Evolutionary conservation across 2,888 invertebrate species (phyloP).

Genomic region (Bugulina stolonifera): DNA sequence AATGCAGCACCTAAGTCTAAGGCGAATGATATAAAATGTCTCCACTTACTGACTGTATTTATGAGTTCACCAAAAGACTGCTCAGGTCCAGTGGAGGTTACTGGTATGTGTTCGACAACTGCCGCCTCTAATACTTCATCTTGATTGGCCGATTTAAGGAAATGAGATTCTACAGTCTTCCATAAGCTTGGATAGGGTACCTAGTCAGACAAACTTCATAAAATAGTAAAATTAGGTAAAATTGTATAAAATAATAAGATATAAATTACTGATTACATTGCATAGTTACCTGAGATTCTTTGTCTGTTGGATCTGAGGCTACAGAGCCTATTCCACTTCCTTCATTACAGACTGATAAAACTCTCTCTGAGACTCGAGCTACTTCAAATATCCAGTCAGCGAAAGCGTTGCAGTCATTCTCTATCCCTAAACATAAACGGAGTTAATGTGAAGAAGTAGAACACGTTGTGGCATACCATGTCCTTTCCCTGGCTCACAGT

Average conservation of each 20-base stretch:
- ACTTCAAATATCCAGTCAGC: conserved; percentile 12
- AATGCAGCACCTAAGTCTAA: neutral
- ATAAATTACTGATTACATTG: neutral
- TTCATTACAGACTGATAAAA: neutral
- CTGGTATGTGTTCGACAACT: neutral
- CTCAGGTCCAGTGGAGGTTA: neutral
- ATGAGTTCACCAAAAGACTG: neutral
- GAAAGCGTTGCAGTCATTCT: neutral
- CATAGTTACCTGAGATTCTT: no score
- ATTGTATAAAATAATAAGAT: no score
- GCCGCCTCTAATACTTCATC: neutral
- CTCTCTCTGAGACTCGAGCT: neutral
- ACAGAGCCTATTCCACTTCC: neutral
- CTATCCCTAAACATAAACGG: neutral
- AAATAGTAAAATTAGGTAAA: no score
- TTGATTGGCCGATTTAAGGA: neutral
- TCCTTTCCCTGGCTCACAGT: no score
- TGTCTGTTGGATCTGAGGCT: no score
- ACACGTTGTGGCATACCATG: no score
- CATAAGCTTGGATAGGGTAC: neutral
- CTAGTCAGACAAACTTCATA: neutral
- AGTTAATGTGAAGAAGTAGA: no score
- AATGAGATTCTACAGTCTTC: neutral
- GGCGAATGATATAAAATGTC: neutral
- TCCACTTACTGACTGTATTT: neutral